Percentiles rank a stretch among this genome's conserved stretches.
Evolutionary conservation across 23 tunicate genomes (phyloP).

Genomic region (Halocynthia roretzi): DNA sequence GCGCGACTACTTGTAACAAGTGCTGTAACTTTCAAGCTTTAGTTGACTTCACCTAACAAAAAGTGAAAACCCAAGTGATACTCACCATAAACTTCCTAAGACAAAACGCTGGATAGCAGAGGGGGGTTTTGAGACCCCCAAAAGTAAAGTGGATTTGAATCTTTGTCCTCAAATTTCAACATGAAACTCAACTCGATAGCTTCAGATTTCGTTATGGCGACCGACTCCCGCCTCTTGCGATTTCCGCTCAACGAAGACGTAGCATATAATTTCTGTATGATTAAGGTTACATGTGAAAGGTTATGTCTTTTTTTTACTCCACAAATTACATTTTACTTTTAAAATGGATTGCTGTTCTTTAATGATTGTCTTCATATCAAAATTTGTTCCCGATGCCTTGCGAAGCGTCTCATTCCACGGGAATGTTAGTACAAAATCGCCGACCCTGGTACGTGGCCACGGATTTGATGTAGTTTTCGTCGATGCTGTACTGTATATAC

Average conservation of each 20-base stretch:
- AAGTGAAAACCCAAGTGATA: no score
- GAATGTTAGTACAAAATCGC: slow-evolving; percentile 75
- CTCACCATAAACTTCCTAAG: slow-evolving; percentile 12
- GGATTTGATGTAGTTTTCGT: slow-evolving; percentile 18
- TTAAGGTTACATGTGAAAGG: no score
- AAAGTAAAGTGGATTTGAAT: slow-evolving; percentile 75
- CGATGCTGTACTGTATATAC: slow-evolving; percentile 57
- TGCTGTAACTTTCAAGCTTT: no score
- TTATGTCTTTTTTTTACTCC: no score
- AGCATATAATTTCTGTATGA: no score
- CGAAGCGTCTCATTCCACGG: slow-evolving; percentile 66
- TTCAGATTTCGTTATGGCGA: slow-evolving; percentile 34
- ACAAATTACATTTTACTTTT: slow-evolving; percentile 27
- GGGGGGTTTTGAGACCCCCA: slow-evolving; percentile 97
- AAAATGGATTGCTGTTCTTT: slow-evolving; percentile 54
- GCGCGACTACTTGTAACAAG: no score
- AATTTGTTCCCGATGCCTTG: slow-evolving; percentile 65
- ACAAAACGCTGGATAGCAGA: slow-evolving; percentile 48
- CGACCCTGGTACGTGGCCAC: slow-evolving; percentile 89
- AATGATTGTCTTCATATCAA: slow-evolving; percentile 66
- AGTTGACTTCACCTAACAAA: no score
- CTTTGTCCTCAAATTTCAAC: slow-evolving; percentile 77
- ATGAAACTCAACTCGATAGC: slow-evolving; percentile 73
- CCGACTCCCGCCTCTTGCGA: slow-evolving; percentile 17
- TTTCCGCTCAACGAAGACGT: not conserved